Conservation (phyloP, 2,113 vertebrate species). For the Theropithecus gelada region DNA sequence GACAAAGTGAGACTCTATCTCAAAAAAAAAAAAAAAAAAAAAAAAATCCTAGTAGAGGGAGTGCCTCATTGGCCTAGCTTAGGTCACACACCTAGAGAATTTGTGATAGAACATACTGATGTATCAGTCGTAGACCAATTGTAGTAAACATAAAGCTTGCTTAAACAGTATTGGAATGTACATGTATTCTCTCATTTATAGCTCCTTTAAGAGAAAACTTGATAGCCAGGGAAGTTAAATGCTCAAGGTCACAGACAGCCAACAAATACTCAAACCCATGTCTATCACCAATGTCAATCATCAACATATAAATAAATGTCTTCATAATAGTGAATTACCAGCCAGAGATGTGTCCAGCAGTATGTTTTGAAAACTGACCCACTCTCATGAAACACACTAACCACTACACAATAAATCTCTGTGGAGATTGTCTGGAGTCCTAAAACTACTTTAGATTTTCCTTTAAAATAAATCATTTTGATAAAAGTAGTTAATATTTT, state of each 20-base stretch:
- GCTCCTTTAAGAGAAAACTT: background rate
- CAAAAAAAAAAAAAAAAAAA: too few relatives aligned
- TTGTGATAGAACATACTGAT: background rate
- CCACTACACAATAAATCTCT: background rate
- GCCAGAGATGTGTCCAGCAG: background rate
- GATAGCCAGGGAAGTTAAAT: background rate
- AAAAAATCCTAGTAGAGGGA: background rate
- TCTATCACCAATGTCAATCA: background rate
- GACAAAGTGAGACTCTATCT: too few relatives aligned
- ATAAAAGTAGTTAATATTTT: background rate
- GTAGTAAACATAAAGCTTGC: background rate
- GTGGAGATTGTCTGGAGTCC: background rate
- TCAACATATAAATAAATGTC: conserved; percentile 21
- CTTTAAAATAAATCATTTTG: background rate
- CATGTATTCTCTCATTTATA: background rate
- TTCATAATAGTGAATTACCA: background rate
- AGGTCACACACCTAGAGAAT: background rate
- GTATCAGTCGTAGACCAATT: background rate
- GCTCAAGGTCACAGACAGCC: background rate
- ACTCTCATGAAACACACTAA: background rate
- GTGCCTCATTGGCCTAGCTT: background rate
- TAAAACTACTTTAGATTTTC: background rate
- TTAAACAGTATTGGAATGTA: background rate
- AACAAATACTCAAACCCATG: background rate
- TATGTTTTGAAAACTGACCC: background rate